Evolutionary conservation across 2,888 invertebrate species (phyloP).

Genomic region (Malthinus flaveolus): DNA sequence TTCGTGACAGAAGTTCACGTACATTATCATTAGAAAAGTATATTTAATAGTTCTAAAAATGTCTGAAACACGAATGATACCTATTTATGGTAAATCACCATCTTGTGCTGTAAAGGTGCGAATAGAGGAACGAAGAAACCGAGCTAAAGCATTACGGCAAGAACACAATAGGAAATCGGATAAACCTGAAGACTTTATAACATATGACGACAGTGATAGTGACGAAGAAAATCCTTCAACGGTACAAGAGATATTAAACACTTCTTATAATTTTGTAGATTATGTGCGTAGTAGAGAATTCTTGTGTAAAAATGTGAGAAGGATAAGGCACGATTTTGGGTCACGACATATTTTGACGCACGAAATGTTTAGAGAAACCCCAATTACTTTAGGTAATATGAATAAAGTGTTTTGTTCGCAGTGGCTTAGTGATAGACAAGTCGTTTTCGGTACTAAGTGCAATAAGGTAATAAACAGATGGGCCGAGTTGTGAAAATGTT

Average conservation of each 20-base stretch:
- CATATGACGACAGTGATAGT: conserved; percentile 85
- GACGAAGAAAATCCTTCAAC: conserved; percentile 78
- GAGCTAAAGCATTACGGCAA: conserved; percentile 65
- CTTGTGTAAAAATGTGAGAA: conserved; percentile 69
- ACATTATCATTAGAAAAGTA: neutral
- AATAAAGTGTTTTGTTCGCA: conserved; percentile 95
- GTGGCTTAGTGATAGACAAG: conserved; percentile 93
- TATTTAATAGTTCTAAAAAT: conserved; percentile 52
- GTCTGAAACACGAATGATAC: conserved; percentile 73
- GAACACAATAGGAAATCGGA: conserved; percentile 76
- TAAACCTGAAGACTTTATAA: conserved; percentile 88
- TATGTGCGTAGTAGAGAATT: conserved; percentile 80
- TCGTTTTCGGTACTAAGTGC: conserved; percentile 96
- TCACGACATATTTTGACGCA: conserved; percentile 87
- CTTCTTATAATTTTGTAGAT: conserved; percentile 85
- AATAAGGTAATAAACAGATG: conserved; percentile 71
- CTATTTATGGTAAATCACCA: conserved; percentile 75
- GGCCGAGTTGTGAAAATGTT: too few species aligned
- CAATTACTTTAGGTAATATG: conserved; percentile 80
- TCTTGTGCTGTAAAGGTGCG: conserved; percentile 75
- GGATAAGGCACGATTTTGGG: conserved; percentile 77
- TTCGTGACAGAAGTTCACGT: too few species aligned
- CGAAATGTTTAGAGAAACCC: conserved; percentile 85
- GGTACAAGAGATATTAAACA: conserved; percentile 72
- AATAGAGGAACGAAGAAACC: conserved; percentile 73